A percentile compares a stretch with the other conserved stretches of the same genome.
These are phyloP conservation scores for Ochropleura leucogaster DNA, from an alignment of 2,888 invertebrate genomes.

Conservation along the genomic window DNA sequence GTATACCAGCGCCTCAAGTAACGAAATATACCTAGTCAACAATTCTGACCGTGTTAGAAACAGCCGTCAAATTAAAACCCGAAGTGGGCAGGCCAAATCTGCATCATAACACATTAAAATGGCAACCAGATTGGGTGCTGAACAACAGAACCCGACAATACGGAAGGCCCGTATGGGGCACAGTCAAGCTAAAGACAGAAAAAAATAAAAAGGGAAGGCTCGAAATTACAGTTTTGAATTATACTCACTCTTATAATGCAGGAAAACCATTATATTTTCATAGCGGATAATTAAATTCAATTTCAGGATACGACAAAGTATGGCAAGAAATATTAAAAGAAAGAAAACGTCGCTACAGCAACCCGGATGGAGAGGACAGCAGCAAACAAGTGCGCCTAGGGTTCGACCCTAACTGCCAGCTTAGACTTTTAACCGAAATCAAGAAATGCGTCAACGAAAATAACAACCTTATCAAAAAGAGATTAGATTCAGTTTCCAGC, in stretches of 20 bases:
- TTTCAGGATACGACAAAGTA: conserved; percentile 91
- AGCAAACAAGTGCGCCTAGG: conserved; percentile 63
- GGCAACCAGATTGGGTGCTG: too few relatives aligned
- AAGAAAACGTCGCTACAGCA: conserved; percentile 89
- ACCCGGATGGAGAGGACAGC: conserved; percentile 68
- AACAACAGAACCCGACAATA: too few relatives aligned
- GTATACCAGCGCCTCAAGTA: too few relatives aligned
- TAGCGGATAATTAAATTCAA: neutral
- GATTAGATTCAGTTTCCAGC: conserved; percentile 74
- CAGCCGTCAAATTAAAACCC: too few relatives aligned
- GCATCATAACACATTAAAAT: too few relatives aligned
- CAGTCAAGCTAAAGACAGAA: too few relatives aligned
- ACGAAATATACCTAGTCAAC: too few relatives aligned
- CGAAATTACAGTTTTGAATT: neutral
- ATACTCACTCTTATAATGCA: neutral
- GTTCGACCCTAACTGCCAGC: conserved; percentile 80
- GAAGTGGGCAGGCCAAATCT: too few relatives aligned
- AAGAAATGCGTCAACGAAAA: conserved; percentile 86
- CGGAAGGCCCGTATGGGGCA: too few relatives aligned
- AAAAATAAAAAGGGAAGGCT: too few relatives aligned
- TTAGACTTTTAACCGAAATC: conserved; percentile 85
- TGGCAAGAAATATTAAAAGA: conserved; percentile 92
- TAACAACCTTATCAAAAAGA: conserved; percentile 86
- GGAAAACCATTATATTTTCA: neutral
- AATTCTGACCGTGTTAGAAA: too few relatives aligned